Evolutionary conservation across 2,113 vertebrate genomes (phyloP), one percentile per base, ranked within the genome.

Genomic region (Hystrix brachyura): DNA sequence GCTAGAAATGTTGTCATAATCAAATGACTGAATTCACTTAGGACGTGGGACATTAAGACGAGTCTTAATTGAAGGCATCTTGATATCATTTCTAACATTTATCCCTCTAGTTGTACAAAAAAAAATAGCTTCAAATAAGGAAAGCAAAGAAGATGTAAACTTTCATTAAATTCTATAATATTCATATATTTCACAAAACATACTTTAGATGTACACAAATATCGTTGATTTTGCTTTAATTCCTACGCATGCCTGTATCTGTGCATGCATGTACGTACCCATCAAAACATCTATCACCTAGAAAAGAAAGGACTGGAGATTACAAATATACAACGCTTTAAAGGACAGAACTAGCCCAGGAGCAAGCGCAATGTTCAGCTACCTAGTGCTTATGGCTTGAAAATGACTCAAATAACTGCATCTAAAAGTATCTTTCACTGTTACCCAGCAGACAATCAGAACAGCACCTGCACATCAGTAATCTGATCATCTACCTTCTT

Each of bases 331-430:
- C 2, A 9, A 0, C 0, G 72, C 57, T 60, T 18, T 81, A 12
- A 18, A 79, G 62, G 19, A 13, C 0, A 53, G 43, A 69, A 13
- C 12, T 3, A 1, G 53, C 55, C n/a, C 7, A 7, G 0, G 34
- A 11, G 25, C 46, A 12, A n/a, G 79, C 0, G 3, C 6, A 62
- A 3, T 0, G 1, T 3, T 13, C 1, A 2, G 64, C 46, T 7
- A 38, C 79, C 55, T 25, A 5, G 5, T 0, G 29, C 34, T 23
- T 7, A 0, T 0, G 14, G n/a, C 19, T 21, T 10, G 18, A 21
- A 32, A 15, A 38, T 2, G 48, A 65, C 23, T 10, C 12, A 32
- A 18, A 5, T 12, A 19, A 17, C 6, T 62, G 10, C 1, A 0
- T 5, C 18, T 17, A n/a, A n/a, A 34, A 25, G 38, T 12, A 11